Conservation (phyloP, 1,140 invertebrate genomes). For the Pentalonia nigronervosa region DNA sequence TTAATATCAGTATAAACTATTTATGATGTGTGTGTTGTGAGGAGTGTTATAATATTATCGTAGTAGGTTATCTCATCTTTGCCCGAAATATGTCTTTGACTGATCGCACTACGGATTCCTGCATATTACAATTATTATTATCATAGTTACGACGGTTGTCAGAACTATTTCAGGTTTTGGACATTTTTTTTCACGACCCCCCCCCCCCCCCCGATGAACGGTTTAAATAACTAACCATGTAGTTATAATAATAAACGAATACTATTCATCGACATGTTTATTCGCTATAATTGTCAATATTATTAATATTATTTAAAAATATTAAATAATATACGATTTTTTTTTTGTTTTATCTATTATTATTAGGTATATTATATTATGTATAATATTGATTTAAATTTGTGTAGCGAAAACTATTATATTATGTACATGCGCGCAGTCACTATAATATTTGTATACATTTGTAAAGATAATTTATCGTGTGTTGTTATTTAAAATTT, state of each 20-base stretch:
- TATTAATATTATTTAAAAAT: conserved; percentile 8
- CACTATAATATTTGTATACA: conserved; percentile 22
- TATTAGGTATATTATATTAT: not conserved
- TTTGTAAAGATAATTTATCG: conserved; percentile 53
- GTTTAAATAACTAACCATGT: not conserved
- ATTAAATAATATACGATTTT: not conserved
- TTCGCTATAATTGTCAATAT: not conserved
- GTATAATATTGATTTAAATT: not conserved
- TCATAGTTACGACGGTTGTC: too few species aligned
- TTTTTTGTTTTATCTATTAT: conserved; percentile 5
- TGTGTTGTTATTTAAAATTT: conserved; percentile 57
- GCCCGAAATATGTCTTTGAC: too few species aligned
- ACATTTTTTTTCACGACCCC: not conserved
- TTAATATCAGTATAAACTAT: too few species aligned
- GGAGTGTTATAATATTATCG: too few species aligned
- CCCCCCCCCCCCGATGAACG: not conserved
- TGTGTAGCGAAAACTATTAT: not conserved
- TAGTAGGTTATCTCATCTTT: too few species aligned
- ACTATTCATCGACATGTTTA: not conserved
- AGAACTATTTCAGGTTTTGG: too few species aligned
- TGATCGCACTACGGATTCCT: too few species aligned
- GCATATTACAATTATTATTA: too few species aligned
- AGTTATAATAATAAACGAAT: not conserved
- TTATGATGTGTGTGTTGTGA: too few species aligned
- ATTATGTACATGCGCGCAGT: conserved; percentile 13